Evolutionary conservation across 2,888 invertebrate species (phyloP), one percentile per base, ranked within the genome.

Genomic region (Sesia bembeciformis): DNA sequence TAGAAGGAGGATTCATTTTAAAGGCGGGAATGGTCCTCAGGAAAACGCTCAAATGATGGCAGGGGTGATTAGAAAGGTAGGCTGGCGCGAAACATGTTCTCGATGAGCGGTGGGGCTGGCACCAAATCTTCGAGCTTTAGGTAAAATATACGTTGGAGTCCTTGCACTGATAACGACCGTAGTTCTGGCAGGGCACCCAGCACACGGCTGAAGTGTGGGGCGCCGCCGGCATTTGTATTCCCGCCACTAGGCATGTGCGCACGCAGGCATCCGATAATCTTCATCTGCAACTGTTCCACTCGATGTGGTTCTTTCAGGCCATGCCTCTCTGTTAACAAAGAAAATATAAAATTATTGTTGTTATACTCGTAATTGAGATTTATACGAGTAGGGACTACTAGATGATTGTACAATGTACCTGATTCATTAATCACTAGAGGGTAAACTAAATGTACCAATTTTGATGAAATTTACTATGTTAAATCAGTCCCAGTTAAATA

Each of bases 221-320:
- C 94, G 72, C 97, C 97, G 68, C 95, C 93, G 75, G 96, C 96
- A 40, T 95, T 96, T 94, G 87, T 97, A 94, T 79, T 96, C 95
- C 57, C 96, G 86, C 66, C 97, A 94, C 77, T 96, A 38, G 97
- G 98, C 76, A 98, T 97, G 89, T 99, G 98, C 73, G 99, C 98
- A 51, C 98, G 94, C 57, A 99, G 91, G 58, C 98, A 97, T 59
- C 96, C 96, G 68, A 98, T 97, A 71, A 99, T 96, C 84, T 97
- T 98, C 95, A 97, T 97, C 81, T 99, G 98, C 23, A 98, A 91
- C 70, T 96, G 96, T 79, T 99, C 98, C 64, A 98, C 96, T 67
- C 96, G 94, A 74, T 95, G 94, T 0, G 97, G 96, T 73, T 98
- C 97, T 73, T 95, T 94, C 64, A 98, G 87, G 51, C 98, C 98